Evolutionary conservation across 2,888 invertebrate genomes (phyloP).

Genomic region (Drosophila formosana): DNA sequence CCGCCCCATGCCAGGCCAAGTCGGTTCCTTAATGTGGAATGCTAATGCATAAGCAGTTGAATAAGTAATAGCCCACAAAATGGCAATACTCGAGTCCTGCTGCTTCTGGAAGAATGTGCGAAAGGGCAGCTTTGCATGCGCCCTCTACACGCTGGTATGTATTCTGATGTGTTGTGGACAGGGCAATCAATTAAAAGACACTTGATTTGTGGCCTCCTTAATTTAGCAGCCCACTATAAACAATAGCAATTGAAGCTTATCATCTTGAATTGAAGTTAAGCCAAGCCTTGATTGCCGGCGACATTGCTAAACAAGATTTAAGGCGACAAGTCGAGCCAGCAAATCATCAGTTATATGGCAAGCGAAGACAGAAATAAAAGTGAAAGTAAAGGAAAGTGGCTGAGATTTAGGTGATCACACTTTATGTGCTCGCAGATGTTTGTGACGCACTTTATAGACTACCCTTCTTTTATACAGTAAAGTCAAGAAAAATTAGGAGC

Average conservation of each 20-base stretch:
- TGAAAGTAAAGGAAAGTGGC: neutral
- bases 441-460: too few species aligned
- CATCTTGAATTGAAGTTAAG: conserved; percentile 2
- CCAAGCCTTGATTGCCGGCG: neutral
- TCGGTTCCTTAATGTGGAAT: conserved; percentile 34
- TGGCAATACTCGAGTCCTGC: conserved; percentile 84
- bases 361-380: too few species aligned
- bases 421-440: neutral
- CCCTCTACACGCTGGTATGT: conserved; percentile 75
- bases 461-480: too few species aligned
- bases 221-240: conserved; percentile 19
- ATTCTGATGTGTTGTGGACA: neutral
- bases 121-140: conserved; percentile 83
- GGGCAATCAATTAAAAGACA: conserved; percentile 47
- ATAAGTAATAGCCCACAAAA: conserved; percentile 44
- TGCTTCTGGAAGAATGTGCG: conserved; percentile 84
- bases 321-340: neutral
- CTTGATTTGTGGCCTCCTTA: conserved; percentile 42
- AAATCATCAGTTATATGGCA: neutral
- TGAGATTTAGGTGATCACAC: neutral
- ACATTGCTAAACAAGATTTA: neutral
- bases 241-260: conserved; percentile 9
- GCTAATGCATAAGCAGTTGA: conserved; percentile 35
- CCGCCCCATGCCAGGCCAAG: neutral
- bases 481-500: neutral